These are phyloP conservation scores for Trachymyrmex cornetzi DNA, from an alignment of 1,140 invertebrate species.

Conservation along the genomic window DNA sequence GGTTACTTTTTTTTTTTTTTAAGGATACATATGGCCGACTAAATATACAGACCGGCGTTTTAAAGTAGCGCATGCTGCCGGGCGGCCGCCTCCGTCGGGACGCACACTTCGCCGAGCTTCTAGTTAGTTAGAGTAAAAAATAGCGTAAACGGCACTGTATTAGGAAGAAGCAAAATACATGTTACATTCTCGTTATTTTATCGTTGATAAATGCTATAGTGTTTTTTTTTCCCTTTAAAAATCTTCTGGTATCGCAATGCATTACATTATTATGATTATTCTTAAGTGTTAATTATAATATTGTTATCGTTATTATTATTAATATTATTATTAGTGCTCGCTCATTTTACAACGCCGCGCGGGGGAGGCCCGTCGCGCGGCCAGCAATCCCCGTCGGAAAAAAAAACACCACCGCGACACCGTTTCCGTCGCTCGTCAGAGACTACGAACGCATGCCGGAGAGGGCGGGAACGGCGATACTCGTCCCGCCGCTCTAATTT, in stretches of 20 bases:
- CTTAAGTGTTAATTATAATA: constrained; percentile 70
- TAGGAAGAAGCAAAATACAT: constrained; percentile 87
- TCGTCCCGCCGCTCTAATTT: constrained; percentile 20
- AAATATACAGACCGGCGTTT: constrained; percentile 67
- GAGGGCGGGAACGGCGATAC: constrained; percentile 6
- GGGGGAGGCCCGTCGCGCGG: constrained; percentile 58
- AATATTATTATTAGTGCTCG: constrained; percentile 74
- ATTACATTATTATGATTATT: constrained; percentile 75
- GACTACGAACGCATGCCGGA: constrained; percentile 34
- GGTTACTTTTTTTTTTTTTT: constrained; percentile 16
- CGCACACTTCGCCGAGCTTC: constrained; percentile 73
- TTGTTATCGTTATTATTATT: constrained; percentile 74
- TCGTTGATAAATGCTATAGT: constrained; percentile 86
- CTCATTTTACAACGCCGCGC: constrained; percentile 65
- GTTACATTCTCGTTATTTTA: constrained; percentile 86
- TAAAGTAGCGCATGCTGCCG: constrained; percentile 78
- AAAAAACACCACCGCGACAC: constrained; percentile 39
- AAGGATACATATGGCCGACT: constrained; percentile 75
- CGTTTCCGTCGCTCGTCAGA: constrained; percentile 27
- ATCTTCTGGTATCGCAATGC: constrained; percentile 73
- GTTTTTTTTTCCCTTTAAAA: constrained; percentile 73
- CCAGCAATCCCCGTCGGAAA: constrained; percentile 43
- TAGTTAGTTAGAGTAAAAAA: constrained; percentile 86
- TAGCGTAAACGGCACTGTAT: constrained; percentile 87
- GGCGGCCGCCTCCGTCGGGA: constrained; percentile 67